Evolutionary conservation across 2,888 invertebrate genomes (phyloP), one percentile per base, ranked within the genome.

Genomic region (Rosalia funebris): DNA sequence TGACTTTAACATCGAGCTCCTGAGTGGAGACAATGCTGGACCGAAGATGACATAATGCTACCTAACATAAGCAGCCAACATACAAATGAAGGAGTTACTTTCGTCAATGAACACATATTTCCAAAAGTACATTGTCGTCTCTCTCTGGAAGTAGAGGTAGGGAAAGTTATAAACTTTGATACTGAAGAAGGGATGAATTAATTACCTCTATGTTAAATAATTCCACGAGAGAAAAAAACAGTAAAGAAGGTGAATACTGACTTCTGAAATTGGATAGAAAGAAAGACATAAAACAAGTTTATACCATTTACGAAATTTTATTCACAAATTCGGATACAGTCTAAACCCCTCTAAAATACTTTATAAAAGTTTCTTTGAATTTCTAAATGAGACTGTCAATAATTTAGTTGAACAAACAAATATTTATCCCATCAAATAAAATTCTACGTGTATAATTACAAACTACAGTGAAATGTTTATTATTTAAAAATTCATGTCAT

Each of bases 401-500:
- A 31, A 45, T 9, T 16, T 52, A 25, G 41, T 39, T 19, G 7
- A 52, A 10, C 52, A 52, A 41, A 52, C 20, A 5, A 72, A 71
- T 60, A 46, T 68, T 11, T 70, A 71, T 57, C 65, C 64, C 5
- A 53, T 53, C 20, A 59, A 66, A 57, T 64, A 69, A 57, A 34
- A 32, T 34, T 68, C 68, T 25, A 47, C 36, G 19, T 62, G 52
- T 19, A 53, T 69, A 7, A 63, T 64, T 48, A 69, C 59, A 15
- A 66, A 37, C 37, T 37, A 15, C 15, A 47, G 46, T 16, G 70
- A 73, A 63, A 71, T 73, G 16, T 57, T 42, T 66, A 70, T 36
- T 71, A 62, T 44, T 48, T 71, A 17, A 66, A 64, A 11, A 70
- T 71, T 14, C 64, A 71, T 58, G 42, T 72, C 15, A 17, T 68